A percentile compares a stretch with the other conserved stretches of the same genome.
phyloP scores from a whole-genome alignment of 30 jellyfish, hydroid and myxozoan species.

The Chrysaora quinquecirrha region DNA sequence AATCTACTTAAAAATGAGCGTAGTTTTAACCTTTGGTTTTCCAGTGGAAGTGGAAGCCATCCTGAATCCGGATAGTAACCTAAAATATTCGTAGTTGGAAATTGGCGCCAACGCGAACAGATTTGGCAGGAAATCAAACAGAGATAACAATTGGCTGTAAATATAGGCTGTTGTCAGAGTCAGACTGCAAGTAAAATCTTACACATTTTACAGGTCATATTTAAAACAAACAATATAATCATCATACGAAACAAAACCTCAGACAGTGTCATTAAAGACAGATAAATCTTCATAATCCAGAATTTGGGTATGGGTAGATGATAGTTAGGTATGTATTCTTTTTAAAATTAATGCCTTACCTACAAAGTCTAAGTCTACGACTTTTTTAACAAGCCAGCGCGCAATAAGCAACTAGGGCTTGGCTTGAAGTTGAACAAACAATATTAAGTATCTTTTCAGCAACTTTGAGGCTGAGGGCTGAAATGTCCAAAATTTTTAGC shows the following conservation, averaged over 20 bases:
- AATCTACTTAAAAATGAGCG: too few relatives aligned
- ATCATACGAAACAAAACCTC: background rate
- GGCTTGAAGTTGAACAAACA: background rate
- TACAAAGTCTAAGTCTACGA: background rate
- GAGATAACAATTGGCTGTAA: background rate
- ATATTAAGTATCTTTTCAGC: background rate
- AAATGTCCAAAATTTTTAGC: background rate
- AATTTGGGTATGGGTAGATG: too few relatives aligned
- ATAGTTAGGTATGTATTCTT: too few relatives aligned
- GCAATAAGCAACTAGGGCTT: background rate
- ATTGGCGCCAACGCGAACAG: background rate
- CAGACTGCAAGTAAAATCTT: background rate
- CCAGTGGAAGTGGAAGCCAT: constrained; percentile 2
- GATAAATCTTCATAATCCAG: too few relatives aligned
- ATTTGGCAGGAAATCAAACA: background rate
- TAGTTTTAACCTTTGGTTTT: background rate
- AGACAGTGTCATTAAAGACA: background rate
- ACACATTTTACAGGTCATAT: background rate
- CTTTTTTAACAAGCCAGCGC: background rate
- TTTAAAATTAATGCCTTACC: too few relatives aligned
- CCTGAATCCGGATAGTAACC: background rate
- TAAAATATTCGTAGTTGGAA: background rate
- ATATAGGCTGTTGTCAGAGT: background rate
- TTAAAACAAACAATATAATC: background rate
- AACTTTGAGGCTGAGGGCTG: background rate